A percentile compares a stretch with the other conserved stretches of the same genome.
phyloP scores from a whole-genome alignment of 2,113 vertebrate species.

The Tetraodon nigroviridis region DNA sequence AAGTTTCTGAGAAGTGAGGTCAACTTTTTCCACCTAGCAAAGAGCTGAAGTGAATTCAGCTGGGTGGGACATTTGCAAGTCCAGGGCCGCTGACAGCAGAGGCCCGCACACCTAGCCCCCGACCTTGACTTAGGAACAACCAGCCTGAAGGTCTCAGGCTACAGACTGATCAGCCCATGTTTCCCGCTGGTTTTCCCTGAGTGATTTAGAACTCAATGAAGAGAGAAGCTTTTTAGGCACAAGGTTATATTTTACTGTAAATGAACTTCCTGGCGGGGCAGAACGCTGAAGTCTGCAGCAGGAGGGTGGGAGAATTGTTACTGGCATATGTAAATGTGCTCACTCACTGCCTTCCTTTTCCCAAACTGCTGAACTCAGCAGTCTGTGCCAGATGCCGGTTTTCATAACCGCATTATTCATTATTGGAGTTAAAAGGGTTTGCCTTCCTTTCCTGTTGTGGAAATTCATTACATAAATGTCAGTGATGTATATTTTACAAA shows the following conservation, averaged over 20 bases:
- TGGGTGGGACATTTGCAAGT: too few species aligned
- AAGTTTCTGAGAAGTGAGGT: conserved; percentile 8
- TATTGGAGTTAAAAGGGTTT: not conserved
- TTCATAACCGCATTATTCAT: conserved; percentile 4
- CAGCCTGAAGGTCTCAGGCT: too few species aligned
- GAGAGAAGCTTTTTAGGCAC: not conserved
- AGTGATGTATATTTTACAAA: not conserved
- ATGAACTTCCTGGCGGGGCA: not conserved
- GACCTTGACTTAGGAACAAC: too few species aligned
- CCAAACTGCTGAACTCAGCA: conserved; percentile 1
- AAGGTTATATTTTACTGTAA: not conserved
- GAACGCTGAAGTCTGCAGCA: not conserved
- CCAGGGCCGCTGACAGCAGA: conserved; percentile 37
- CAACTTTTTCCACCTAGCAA: conserved; percentile 1
- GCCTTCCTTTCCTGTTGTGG: not conserved
- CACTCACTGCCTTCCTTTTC: not conserved
- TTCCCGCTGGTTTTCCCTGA: too few species aligned
- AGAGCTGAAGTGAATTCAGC: too few species aligned
- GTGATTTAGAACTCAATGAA: too few species aligned
- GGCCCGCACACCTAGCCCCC: too few species aligned
- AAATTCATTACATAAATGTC: conserved; percentile 1
- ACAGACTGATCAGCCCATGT: too few species aligned
- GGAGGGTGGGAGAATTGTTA: not conserved
- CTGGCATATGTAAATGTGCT: not conserved
- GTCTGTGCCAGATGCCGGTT: not conserved